Base-by-base conservation (phyloP, 2,797 vertebrate genomes). In the Simalia tracyae region DNA sequence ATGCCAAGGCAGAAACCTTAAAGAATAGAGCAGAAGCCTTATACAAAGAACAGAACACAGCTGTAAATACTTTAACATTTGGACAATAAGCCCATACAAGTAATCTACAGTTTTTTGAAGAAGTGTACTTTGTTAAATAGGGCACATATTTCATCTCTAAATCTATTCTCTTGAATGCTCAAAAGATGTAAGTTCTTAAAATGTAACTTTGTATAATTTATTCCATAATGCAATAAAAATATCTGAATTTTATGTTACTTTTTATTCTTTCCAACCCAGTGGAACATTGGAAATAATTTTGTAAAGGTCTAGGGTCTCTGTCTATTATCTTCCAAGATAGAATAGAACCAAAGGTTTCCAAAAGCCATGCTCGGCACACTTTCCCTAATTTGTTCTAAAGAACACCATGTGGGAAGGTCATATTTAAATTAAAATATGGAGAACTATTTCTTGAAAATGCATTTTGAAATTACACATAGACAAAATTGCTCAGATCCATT, bases 1-100 rank as follows among this genome's bases (percentile, higher is more conserved):
- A 98, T 46, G 97, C 97, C n/a, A 99, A 98, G 93, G 99, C 99
- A 0, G 98, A 99, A 95, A 96, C 98, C 72, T 96, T 99, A 93
- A 99, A 99, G 97, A 98, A 98, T 86, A 97, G 98, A 93, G 99
- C 99, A 0, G 98, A 50, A 95, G 95, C 98, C 88, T 95, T 99
- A 85, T 98, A 99, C 42, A 98, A 97, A 88, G 94, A 98, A 50
- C 97, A 98, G 94, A 98, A 98, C 66, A 98, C 98, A 94, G 96
- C 94, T 22, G 85, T 95, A 1, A 94, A 68, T 31, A 98, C 99
- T 84, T 93, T 99, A 91, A 98, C 97, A 0, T 98, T 99, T 96
- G 99, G 98, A 88, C 97, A 98, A 89, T 95, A 91, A 96, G 91
- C 54, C n/a, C 61, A 86, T 31, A 66, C 56, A 42, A 72, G 46